Conservation (phyloP, 2,113 vertebrate species). For the Oophaga pumilio region DNA sequence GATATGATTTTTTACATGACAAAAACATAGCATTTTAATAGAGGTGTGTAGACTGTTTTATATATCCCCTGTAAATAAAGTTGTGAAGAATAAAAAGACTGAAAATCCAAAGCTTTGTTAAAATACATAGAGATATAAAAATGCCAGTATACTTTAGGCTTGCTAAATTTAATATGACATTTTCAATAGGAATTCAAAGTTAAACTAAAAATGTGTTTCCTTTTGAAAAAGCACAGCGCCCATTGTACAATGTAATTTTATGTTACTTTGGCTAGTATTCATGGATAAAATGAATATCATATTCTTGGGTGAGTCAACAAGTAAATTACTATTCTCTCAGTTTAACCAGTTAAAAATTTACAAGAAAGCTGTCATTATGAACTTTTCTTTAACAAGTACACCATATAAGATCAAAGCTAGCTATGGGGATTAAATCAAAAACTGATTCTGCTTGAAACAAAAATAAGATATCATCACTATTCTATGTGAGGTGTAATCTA, state of each 20-base stretch:
- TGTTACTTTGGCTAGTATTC: slow-evolving; percentile 6
- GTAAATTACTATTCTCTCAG: slow-evolving; percentile 30
- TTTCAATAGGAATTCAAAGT: not conserved
- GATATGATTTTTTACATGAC: too few species aligned
- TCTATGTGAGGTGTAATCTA: not conserved
- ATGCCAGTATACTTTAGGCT: not conserved
- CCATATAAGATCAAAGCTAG: slow-evolving; percentile 20
- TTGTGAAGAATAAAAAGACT: not conserved
- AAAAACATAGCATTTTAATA: too few species aligned
- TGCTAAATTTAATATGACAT: not conserved
- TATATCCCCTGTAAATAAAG: not conserved
- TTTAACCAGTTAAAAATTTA: slow-evolving; percentile 28
- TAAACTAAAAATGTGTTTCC: not conserved
- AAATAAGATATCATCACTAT: not conserved
- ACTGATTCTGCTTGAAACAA: not conserved
- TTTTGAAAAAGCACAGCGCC: slow-evolving; percentile 14
- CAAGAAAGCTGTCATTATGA: slow-evolving; percentile 4
- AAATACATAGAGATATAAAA: not conserved
- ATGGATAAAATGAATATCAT: not conserved
- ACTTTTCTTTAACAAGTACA: slow-evolving; percentile 3
- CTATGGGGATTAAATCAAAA: slow-evolving; percentile 12
- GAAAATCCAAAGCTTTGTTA: not conserved
- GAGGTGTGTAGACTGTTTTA: too few species aligned
- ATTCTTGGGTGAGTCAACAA: slow-evolving; percentile 19
- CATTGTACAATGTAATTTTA: slow-evolving; percentile 16